These are phyloP conservation scores for Podotricha telesiphe DNA, from an alignment of 2,888 invertebrate species.

Conservation along the genomic window DNA sequence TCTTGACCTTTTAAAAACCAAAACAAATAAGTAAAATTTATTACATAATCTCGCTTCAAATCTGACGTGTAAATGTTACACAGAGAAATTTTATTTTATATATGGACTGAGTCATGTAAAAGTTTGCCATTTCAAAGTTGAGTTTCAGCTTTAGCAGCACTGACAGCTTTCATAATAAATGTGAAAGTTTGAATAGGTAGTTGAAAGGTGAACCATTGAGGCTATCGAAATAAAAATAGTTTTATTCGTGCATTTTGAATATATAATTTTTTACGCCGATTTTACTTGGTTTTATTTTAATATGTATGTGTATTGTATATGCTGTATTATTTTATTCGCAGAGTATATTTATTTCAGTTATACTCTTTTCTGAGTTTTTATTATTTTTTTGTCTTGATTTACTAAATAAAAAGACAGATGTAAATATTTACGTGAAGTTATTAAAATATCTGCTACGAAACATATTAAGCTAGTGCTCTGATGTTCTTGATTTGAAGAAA, in stretches of 20 bases:
- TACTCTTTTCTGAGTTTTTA: too few species aligned
- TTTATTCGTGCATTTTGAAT: constrained; percentile 1
- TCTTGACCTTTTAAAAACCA: too few species aligned
- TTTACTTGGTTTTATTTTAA: background rate
- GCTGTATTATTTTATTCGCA: too few species aligned
- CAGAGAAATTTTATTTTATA: constrained; percentile 12
- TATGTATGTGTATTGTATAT: too few species aligned
- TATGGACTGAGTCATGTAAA: constrained; percentile 14
- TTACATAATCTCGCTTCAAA: background rate
- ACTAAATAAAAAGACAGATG: too few species aligned
- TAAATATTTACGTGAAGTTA: too few species aligned
- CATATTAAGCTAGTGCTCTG: too few species aligned
- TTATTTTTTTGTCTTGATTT: too few species aligned
- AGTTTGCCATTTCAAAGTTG: constrained; percentile 25
- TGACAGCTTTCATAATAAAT: constrained; percentile 27
- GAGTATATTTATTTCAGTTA: too few species aligned
- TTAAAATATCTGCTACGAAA: too few species aligned
- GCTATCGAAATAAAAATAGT: constrained; percentile 7
- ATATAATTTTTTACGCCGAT: background rate
- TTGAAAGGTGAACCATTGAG: constrained; percentile 18
- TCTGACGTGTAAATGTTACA: background rate
- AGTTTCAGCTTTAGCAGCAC: constrained; percentile 21
- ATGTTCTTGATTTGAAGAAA: background rate
- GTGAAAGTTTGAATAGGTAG: constrained; percentile 22
- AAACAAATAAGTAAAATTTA: background rate